Evolutionary conservation across 2,888 invertebrate species (phyloP), one percentile per base, ranked within the genome.

Genomic region (Hofmannophila pseudospretella): DNA sequence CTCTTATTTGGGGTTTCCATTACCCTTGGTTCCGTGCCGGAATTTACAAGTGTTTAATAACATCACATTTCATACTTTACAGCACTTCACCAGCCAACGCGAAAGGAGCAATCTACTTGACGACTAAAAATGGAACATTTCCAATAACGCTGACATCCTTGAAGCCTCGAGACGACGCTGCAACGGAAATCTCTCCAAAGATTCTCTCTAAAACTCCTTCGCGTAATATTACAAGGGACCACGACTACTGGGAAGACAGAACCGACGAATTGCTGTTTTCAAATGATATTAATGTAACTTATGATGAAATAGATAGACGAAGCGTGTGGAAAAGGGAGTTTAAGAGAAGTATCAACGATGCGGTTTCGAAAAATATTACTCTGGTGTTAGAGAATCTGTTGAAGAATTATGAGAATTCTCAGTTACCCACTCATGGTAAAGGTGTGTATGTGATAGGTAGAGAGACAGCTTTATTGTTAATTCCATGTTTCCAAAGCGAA

Each of bases 331-430:
- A 71, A 67, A 58, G 59, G 59, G 71, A 64, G 40, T 49, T 52
- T 14, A 82, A 84, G 54, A 80, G 90, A 38, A 89, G 89, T 38
- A 86, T 90, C 14, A 92, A 91, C 49, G 93, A 93, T 53, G 90
- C 91, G 20, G 90, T 96, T 8, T 95, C 94, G 37, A 92, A 91
- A 58, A 96, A 96, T 66, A 96, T 96, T 47, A 94, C 95, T 0
- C 89, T 92, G 63, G 92, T 96, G 3, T 79, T 96, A 49, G 96
- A 96, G 65, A 95, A 95, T 67, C 88, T 96, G 25, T 87, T 96
- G 53, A 94, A 96, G 79, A 94, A 96, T 73, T 96, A 96, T 67
- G 96, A 96, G 71, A 95, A 94, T 67, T 95, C 94, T 13, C 95
- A 96, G 63, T 80, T 96, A 45, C 96, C 96, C 3, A 94, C 94